A percentile compares a stretch with the other conserved stretches of the same genome.
Evolutionary conservation across 2,797 vertebrate genomes (phyloP).

Genomic region (Lindbergichthys nudifrons): DNA sequence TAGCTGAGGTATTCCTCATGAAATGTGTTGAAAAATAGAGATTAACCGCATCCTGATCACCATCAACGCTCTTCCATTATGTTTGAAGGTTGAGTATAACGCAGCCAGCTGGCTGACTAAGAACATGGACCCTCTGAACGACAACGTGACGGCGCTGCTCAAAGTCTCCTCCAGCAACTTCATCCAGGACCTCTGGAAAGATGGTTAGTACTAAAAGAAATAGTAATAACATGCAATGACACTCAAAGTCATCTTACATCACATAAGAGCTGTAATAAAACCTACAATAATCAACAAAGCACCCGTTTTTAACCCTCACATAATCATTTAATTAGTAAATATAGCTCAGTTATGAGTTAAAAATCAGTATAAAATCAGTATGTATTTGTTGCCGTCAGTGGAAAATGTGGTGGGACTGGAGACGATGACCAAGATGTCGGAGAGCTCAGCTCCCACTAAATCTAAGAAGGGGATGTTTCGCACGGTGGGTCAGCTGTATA

Average conservation of each 20-base stretch:
- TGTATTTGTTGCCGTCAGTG: conserved; percentile 70
- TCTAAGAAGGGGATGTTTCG: conserved; percentile 99
- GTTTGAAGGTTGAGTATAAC: conserved; percentile 92
- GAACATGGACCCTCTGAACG: conserved; percentile 98
- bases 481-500: conserved; percentile 96
- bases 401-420: conserved; percentile 96
- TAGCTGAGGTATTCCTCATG: no score
- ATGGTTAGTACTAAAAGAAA: conserved; percentile 81
- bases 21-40: not conserved
- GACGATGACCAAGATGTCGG: conserved; percentile 96
- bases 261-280: no score
- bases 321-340: no score
- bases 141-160: conserved; percentile 94
- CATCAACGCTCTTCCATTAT: no score
- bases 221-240: no score
- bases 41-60: not conserved
- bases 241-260: no score
- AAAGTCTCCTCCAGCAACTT: conserved; percentile 93
- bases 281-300: no score
- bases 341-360: no score
- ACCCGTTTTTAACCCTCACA: no score
- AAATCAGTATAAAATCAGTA: no score
- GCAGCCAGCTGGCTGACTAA: conserved; percentile 94
- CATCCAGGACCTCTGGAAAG: conserved; percentile 96
- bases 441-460: conserved; percentile 91